Base-by-base conservation (phyloP, 2,113 vertebrate genomes). In the Antennarius striatus region DNA sequence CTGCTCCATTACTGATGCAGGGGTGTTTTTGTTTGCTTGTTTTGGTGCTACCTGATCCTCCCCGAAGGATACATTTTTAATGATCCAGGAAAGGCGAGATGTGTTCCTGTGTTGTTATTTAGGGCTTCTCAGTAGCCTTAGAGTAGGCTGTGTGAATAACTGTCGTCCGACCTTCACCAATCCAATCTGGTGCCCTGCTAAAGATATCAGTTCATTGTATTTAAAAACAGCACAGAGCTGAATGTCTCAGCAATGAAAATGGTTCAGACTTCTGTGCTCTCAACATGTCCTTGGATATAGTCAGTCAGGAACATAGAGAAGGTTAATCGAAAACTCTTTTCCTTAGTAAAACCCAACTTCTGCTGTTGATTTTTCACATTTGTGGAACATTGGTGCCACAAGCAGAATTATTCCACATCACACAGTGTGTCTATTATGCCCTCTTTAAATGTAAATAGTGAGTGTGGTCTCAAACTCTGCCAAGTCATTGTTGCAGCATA, bases 1-100 rank as follows among this genome's bases (percentile, higher is more conserved):
- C 42, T 59, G 2, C 71, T 91, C 59, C 63, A 89, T 89, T 89
- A 89, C 88, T 88, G 80, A 91, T 88, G 80, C 73, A 39, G 60
- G 13, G 15, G 71, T 76, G 78, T 88, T 90, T 91, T 83, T 89
- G 87, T 85, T 89, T 85, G 68, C 74, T 89, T 84, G 88, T 88
- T 80, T 83, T 56, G n/a, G 78, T 71, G 84, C 57, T 75, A 91
- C 75, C 69, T 15, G 76, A 91, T 83, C 81, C 74, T 83, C 77
- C 72, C 73, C 1, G 12, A 49, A 77, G 72, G 68, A 77, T 91
- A 68, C 79, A 92, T 89, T 85, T 87, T 90, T 92, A 86, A 90
- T 68, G 74, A 79, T 73, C 52, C 5, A 17, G 58, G 87, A 90
- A 90, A 92, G 79, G 65, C 15, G 76, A 92, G 79, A 84, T 22